Conservation (phyloP, 2,113 vertebrate genomes). For the Malaclemys terrapin region DNA sequence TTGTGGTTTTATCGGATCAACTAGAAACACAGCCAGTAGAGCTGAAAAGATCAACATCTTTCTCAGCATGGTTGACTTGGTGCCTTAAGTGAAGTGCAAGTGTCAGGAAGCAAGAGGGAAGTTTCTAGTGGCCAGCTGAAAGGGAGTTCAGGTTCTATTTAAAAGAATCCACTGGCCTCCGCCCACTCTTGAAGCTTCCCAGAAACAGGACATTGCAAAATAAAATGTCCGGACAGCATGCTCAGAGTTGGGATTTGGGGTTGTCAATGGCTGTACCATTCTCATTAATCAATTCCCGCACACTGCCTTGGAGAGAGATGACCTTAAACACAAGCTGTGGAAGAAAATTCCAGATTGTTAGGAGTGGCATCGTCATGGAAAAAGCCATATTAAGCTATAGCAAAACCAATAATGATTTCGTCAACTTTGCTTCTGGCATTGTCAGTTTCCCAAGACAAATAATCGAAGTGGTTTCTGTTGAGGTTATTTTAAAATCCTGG, state of each 20-base stretch:
- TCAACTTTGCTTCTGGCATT: neutral
- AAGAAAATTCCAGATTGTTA: neutral
- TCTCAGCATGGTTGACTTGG: conserved; percentile 10
- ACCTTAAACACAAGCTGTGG: conserved; percentile 5
- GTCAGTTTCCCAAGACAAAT: conserved; percentile 23
- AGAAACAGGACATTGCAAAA: conserved; percentile 48
- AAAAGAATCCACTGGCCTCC: conserved; percentile 21
- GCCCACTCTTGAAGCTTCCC: neutral
- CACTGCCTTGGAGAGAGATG: conserved; percentile 30
- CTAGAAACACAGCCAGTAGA: conserved; percentile 36
- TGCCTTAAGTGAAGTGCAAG: neutral
- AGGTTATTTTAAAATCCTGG: conserved; percentile 12
- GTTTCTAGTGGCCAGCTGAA: fast-evolving
- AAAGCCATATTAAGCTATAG: neutral
- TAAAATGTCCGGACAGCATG: neutral
- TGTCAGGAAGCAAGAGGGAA: neutral
- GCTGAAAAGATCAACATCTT: conserved; percentile 1
- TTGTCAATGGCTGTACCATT: neutral
- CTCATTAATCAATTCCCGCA: conserved; percentile 2
- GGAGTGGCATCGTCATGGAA: neutral
- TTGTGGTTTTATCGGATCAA: conserved; percentile 1
- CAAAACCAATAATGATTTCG: neutral
- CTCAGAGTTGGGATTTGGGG: neutral
- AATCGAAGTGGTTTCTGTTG: conserved; percentile 4
- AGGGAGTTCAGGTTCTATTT: conserved; percentile 43